Evolutionary conservation across 1,140 invertebrate genomes (phyloP).

Genomic region (Cepaea nemoralis): DNA sequence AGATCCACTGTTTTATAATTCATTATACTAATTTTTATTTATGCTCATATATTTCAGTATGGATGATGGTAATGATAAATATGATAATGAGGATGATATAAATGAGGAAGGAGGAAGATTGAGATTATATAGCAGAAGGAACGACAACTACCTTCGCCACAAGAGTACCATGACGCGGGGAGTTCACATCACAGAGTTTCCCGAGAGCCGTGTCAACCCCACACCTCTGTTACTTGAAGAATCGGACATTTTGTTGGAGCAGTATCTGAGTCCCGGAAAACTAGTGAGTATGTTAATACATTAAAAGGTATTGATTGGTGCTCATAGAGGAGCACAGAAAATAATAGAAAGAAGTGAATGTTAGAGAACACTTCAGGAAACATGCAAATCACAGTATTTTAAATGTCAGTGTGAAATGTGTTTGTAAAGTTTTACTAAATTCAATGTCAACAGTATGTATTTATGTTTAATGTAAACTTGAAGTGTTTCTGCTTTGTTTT

Average conservation of each 20-base stretch:
- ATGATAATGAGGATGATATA: neutral
- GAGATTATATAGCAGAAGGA: neutral
- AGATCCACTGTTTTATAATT: too few species aligned
- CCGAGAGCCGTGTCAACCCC: conserved; percentile 64
- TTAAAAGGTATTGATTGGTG: too few species aligned
- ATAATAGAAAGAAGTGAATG: too few species aligned
- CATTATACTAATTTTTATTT: too few species aligned
- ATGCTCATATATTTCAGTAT: conserved; percentile 3
- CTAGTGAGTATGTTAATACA: conserved; percentile 49
- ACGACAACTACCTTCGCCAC: conserved; percentile 44
- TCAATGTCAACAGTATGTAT: too few species aligned
- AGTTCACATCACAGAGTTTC: conserved; percentile 68
- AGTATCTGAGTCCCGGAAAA: conserved; percentile 62
- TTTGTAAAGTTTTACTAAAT: too few species aligned
- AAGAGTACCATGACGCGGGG: conserved; percentile 64
- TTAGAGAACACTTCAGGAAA: too few species aligned
- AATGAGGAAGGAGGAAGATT: neutral
- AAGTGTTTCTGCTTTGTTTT: too few species aligned
- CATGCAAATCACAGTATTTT: too few species aligned
- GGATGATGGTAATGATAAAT: conserved; percentile 10
- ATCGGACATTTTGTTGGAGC: conserved; percentile 66
- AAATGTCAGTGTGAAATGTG: too few species aligned
- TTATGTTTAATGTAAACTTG: too few species aligned
- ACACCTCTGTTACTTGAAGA: conserved; percentile 67
- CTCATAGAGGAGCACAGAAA: too few species aligned